A percentile compares a stretch with the other conserved stretches of the same genome.
Evolutionary conservation across 2,797 vertebrate genomes (phyloP).

Genomic region (Lates japonicus): DNA sequence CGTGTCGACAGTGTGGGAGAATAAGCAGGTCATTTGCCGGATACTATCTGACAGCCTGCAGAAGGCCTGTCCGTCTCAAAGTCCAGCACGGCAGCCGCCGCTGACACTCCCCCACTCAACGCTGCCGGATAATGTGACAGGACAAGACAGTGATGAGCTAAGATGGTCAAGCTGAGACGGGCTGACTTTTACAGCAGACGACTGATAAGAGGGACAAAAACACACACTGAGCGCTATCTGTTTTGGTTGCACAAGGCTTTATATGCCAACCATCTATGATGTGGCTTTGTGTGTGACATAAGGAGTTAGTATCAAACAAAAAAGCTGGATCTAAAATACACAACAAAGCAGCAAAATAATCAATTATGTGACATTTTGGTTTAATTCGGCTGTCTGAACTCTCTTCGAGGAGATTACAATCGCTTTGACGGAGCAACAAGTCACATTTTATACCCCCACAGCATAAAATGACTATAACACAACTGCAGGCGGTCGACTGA

Average conservation of each 20-base stretch:
- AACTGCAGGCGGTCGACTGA: background rate
- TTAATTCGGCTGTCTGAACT: constrained; percentile 27
- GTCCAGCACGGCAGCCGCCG: constrained; percentile 52
- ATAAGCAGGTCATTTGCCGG: constrained; percentile 69
- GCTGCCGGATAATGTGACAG: constrained; percentile 72
- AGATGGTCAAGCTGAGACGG: constrained; percentile 30
- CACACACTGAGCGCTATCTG: constrained; percentile 32
- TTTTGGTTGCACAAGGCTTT: constrained; percentile 6
- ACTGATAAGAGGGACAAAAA: constrained; percentile 59
- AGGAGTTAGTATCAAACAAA: constrained; percentile 39
- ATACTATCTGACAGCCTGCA: constrained; percentile 77
- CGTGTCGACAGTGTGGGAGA: constrained; percentile 50
- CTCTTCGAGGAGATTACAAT: constrained; percentile 18
- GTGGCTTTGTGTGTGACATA: constrained; percentile 8
- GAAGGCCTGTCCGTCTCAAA: constrained; percentile 72
- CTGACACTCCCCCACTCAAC: constrained; percentile 31
- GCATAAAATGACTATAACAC: background rate
- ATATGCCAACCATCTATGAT: background rate
- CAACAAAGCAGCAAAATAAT: constrained; percentile 39
- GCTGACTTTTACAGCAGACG: constrained; percentile 50
- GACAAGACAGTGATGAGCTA: constrained; percentile 74
- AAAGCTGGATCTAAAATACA: constrained; percentile 40
- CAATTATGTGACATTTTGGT: constrained; percentile 60
- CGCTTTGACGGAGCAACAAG: constrained; percentile 16
- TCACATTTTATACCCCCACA: background rate